Percentiles rank a stretch among this genome's conserved stretches.
These are phyloP conservation scores for Phaethornis superciliosus DNA, from an alignment of 2,113 vertebrate genomes.

Conservation along the genomic window DNA sequence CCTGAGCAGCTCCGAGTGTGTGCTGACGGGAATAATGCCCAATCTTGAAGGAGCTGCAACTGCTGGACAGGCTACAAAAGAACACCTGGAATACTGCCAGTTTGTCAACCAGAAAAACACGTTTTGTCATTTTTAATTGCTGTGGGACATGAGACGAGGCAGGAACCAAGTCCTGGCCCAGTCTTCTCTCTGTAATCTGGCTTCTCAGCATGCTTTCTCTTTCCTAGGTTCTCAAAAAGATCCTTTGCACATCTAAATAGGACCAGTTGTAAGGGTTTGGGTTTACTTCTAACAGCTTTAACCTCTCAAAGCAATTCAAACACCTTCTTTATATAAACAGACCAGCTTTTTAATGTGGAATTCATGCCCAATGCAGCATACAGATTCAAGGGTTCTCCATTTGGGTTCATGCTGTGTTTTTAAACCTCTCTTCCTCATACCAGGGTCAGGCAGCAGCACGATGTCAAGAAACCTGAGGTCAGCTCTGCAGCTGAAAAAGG, in stretches of 20 bases:
- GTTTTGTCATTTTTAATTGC: neutral
- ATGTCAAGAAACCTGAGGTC: neutral
- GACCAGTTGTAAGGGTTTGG: neutral
- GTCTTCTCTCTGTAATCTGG: neutral
- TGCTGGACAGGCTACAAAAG: neutral
- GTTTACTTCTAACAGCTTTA: neutral
- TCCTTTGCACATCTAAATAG: neutral
- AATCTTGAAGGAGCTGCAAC: neutral
- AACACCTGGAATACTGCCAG: neutral
- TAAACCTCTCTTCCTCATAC: neutral
- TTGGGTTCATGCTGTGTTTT: neutral
- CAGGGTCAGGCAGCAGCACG: neutral
- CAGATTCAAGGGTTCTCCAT: neutral
- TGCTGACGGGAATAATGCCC: neutral
- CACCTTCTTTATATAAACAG: neutral
- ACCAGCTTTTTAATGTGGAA: neutral
- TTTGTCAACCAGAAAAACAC: neutral
- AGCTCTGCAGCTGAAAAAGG: neutral
- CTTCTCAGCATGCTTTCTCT: neutral
- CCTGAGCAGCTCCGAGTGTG: neutral
- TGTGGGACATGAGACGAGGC: neutral
- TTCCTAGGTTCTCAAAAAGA: neutral
- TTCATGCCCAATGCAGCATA: fast-evolving
- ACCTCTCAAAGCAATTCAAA: neutral
- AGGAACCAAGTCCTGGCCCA: neutral